Conservation (phyloP, 2,888 invertebrate species). For the Leptinotarsa juncta region DNA sequence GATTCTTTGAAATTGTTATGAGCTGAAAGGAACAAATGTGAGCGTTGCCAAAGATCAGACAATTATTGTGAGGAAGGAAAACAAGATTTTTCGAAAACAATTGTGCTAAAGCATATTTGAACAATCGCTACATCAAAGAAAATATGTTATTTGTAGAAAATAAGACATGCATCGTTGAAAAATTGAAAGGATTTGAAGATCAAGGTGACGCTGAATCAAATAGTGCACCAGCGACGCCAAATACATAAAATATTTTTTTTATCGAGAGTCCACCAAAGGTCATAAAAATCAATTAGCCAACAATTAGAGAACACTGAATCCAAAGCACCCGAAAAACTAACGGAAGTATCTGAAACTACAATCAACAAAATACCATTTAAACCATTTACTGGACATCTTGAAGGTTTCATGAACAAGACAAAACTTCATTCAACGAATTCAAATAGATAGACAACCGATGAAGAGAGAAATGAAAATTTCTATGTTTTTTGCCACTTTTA, state of each 20-base stretch:
- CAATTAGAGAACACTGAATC: no score
- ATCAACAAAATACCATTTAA: not conserved
- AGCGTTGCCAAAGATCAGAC: not conserved
- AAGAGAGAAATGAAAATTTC: no score
- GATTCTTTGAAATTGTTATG: no score
- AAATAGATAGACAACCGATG: slow-evolving; percentile 10
- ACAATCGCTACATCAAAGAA: no score
- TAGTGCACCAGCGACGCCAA: not conserved
- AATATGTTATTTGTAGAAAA: no score
- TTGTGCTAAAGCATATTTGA: not conserved
- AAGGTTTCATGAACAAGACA: slow-evolving; percentile 10
- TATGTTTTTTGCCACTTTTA: no score
- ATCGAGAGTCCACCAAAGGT: not conserved
- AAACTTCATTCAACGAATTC: slow-evolving; percentile 14
- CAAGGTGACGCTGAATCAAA: not conserved
- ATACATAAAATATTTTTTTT: not conserved
- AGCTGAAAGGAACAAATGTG: not conserved
- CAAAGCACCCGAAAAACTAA: not conserved
- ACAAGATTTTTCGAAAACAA: not conserved
- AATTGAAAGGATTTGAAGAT: not conserved
- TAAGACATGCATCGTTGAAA: not conserved
- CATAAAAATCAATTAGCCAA: not conserved
- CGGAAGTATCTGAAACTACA: not conserved
- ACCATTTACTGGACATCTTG: slow-evolving; percentile 5
- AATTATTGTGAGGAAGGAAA: not conserved